Percentiles rank a stretch among this genome's conserved stretches.
phyloP scores from a whole-genome alignment of 2,113 vertebrate species.

The Pandion haliaetus region DNA sequence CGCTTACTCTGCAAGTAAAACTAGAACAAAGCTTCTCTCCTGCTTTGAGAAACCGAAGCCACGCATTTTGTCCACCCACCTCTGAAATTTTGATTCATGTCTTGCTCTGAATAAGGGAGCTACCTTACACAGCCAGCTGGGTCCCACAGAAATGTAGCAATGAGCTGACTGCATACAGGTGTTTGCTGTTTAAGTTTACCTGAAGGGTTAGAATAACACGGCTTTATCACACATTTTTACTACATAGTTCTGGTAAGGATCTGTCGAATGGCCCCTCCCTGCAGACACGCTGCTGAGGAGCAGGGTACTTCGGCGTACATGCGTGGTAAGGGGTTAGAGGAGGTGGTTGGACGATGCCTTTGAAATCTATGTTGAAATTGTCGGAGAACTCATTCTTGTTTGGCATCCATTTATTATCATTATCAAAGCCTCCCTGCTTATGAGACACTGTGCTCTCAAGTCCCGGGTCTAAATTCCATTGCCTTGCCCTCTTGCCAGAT shows the following conservation, averaged over 20 bases:
- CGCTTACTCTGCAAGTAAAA: background rate
- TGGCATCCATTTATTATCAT: background rate
- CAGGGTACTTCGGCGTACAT: background rate
- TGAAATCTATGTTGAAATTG: background rate
- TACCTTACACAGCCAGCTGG: background rate
- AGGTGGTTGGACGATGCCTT: background rate
- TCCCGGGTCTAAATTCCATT: background rate
- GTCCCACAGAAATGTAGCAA: background rate
- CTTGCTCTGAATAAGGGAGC: background rate
- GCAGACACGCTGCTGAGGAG: background rate
- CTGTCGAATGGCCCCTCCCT: background rate
- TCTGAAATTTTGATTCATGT: background rate
- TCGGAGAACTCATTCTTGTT: background rate
- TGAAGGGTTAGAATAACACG: accelerated
- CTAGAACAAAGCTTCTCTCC: background rate
- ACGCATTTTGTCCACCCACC: background rate
- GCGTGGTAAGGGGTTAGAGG: background rate
- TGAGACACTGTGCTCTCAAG: background rate
- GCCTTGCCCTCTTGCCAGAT: background rate
- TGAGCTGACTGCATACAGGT: background rate
- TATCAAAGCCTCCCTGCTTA: background rate
- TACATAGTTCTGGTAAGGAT: background rate
- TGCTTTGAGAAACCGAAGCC: background rate
- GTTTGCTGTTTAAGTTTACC: background rate
- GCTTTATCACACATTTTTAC: background rate